A percentile compares a stretch with the other conserved stretches of the same genome.
Evolutionary conservation across 2,797 vertebrate genomes (phyloP).

Genomic region (Enteromius afrohamiltoni): DNA sequence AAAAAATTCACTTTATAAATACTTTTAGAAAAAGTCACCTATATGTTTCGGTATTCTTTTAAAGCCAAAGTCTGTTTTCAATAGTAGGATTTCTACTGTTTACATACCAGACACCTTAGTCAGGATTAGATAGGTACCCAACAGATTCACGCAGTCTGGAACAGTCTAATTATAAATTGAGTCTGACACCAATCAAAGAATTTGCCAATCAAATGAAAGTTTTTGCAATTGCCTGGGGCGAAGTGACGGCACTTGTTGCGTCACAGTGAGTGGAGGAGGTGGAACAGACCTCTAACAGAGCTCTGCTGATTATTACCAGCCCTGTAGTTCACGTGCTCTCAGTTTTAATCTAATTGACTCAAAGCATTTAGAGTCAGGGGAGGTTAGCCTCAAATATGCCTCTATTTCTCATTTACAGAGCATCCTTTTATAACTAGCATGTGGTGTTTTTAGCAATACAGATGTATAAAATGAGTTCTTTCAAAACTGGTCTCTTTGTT

Average conservation of each 20-base stretch:
- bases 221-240: background rate
- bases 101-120: slow-evolving; percentile 17
- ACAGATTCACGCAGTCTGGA: background rate
- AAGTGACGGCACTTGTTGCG: background rate
- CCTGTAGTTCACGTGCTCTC: slow-evolving; percentile 22
- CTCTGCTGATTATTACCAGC: slow-evolving; percentile 24
- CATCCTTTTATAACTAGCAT: slow-evolving; percentile 23
- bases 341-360: slow-evolving; percentile 54
- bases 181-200: background rate
- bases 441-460: slow-evolving; percentile 17
- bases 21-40: too few species aligned
- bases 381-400: slow-evolving; percentile 48
- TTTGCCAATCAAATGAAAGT: background rate
- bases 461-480: slow-evolving; percentile 16
- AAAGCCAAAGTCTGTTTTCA: background rate
- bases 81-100: background rate
- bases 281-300: background rate
- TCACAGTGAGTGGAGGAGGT: slow-evolving; percentile 14
- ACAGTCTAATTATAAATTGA: background rate
- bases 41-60: background rate
- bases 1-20: too few species aligned
- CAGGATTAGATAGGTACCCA: background rate
- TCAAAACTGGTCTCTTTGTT: slow-evolving; percentile 19
- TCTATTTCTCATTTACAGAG: slow-evolving; percentile 45
- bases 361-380: slow-evolving; percentile 52